Conservation (phyloP, 1,140 invertebrate genomes). For the Epicauta chinensis region DNA sequence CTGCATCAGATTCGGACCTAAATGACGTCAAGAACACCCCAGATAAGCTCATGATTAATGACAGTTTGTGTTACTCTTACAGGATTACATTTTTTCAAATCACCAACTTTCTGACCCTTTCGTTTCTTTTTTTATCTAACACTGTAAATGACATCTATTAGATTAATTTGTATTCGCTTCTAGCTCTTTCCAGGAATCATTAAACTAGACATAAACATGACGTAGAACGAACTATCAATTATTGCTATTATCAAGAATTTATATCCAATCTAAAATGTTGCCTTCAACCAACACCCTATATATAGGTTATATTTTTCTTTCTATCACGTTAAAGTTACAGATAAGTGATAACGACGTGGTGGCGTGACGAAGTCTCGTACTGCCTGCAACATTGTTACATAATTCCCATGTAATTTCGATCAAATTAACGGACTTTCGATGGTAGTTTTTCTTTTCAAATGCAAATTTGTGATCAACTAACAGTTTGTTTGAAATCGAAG, state of each 20-base stretch:
- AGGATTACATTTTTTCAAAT: constrained; percentile 19
- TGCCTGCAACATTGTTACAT: constrained; percentile 11
- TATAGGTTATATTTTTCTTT: constrained; percentile 1
- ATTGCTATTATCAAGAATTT: too few relatives aligned
- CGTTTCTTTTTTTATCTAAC: constrained; percentile 6
- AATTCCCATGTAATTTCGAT: constrained; percentile 12
- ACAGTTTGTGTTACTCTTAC: constrained; percentile 16
- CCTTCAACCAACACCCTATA: too few relatives aligned
- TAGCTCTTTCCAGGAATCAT: too few relatives aligned
- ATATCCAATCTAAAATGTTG: too few relatives aligned
- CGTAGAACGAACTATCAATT: too few relatives aligned
- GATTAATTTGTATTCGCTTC: constrained; percentile 12
- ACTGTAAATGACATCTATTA: constrained; percentile 13
- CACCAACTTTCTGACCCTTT: constrained; percentile 14
- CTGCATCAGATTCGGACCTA: constrained; percentile 11
- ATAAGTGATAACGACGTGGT: constrained; percentile 21
- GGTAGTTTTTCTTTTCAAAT: constrained; percentile 14
- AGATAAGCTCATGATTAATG: constrained; percentile 21
- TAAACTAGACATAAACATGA: too few relatives aligned
- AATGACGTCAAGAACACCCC: constrained; percentile 19
- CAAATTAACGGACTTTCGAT: constrained; percentile 13
- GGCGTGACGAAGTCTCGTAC: constrained; percentile 16
- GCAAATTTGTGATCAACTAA: constrained; percentile 9
- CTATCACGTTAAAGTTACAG: constrained; percentile 19
- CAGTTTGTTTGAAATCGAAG: constrained; percentile 5